Evolutionary conservation across 2,797 vertebrate genomes (phyloP).

Genomic region (Girardinus metallicus): DNA sequence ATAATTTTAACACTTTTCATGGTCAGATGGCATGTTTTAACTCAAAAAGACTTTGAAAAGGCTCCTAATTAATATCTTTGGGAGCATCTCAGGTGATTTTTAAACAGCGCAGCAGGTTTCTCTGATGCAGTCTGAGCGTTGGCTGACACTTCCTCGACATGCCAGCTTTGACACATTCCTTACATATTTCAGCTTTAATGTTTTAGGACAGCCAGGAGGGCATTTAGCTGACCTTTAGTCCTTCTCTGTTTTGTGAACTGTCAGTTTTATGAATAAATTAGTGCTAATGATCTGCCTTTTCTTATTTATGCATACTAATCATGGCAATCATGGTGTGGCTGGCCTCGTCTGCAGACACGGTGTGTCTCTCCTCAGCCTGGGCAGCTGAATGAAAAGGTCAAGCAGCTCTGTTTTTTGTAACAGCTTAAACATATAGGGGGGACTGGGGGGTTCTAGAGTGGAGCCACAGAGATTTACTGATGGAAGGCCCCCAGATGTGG

Average conservation of each 20-base stretch:
- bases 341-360: constrained; percentile 57
- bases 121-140: constrained; percentile 20
- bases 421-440: constrained; percentile 76
- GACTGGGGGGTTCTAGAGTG: constrained; percentile 55
- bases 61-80: constrained; percentile 3
- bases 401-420: constrained; percentile 81
- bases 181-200: constrained; percentile 74
- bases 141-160: constrained; percentile 51
- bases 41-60: neutral
- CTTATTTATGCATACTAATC: constrained; percentile 81
- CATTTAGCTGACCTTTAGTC: constrained; percentile 69
- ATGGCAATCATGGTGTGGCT: constrained; percentile 63
- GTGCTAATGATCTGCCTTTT: constrained; percentile 76
- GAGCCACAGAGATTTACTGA: constrained; percentile 80
- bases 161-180: constrained; percentile 57
- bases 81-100: constrained; percentile 10
- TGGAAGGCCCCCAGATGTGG: constrained; percentile 84
- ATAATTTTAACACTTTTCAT: neutral
- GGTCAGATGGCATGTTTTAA: neutral
- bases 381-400: constrained; percentile 79
- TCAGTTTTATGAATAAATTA: constrained; percentile 84
- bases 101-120: constrained; percentile 15
- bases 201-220: constrained; percentile 71
- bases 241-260: constrained; percentile 73
- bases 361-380: constrained; percentile 70